A percentile compares a stretch with the other conserved stretches of the same genome.
Conservation (phyloP, 2,888 invertebrate species). For the Drosophila greeni region DNA sequence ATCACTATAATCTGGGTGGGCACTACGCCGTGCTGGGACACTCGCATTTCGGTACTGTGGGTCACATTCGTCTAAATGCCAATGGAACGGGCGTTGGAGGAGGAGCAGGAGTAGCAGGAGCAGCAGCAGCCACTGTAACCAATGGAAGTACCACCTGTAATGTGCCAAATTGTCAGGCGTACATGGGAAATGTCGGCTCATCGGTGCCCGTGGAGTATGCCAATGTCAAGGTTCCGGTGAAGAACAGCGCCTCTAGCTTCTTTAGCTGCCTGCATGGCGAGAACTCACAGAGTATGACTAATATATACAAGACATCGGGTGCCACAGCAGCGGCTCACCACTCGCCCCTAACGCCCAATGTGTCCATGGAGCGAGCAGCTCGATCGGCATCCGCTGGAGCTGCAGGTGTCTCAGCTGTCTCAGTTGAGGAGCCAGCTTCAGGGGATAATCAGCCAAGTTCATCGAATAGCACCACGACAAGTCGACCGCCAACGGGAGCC, state of each 20-base stretch:
- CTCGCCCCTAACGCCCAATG: slow-evolving; percentile 59
- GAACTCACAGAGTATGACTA: slow-evolving; percentile 79
- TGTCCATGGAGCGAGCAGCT: slow-evolving; percentile 71
- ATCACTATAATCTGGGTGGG: slow-evolving; percentile 79
- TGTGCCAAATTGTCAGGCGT: slow-evolving; percentile 61
- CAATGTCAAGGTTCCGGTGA: slow-evolving; percentile 70
- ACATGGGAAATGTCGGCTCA: slow-evolving; percentile 42
- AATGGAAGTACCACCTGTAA: slow-evolving; percentile 47
- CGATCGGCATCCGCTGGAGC: slow-evolving; percentile 74
- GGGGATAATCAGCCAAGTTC: slow-evolving; percentile 44
- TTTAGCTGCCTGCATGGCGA: slow-evolving; percentile 79
- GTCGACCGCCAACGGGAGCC: slow-evolving; percentile 69
- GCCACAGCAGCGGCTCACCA: slow-evolving; percentile 41
- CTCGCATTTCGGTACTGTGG: slow-evolving; percentile 79
- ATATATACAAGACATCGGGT: slow-evolving; percentile 76
- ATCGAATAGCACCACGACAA: slow-evolving; percentile 19
- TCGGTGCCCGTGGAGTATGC: slow-evolving; percentile 51
- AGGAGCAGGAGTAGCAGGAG: not conserved
- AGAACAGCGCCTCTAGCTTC: slow-evolving; percentile 78
- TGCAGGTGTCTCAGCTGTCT: slow-evolving; percentile 34
- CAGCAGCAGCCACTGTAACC: not conserved
- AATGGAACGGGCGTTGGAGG: slow-evolving; percentile 48
- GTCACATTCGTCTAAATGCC: slow-evolving; percentile 78
- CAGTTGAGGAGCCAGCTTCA: slow-evolving; percentile 23
- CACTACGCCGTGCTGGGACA: slow-evolving; percentile 79